Evolutionary conservation across 30 jellyfish, hydroid and myxozoan species (phyloP), one percentile per base, ranked within the genome.

Genomic region (Calvadosia cruxmelitensis): DNA sequence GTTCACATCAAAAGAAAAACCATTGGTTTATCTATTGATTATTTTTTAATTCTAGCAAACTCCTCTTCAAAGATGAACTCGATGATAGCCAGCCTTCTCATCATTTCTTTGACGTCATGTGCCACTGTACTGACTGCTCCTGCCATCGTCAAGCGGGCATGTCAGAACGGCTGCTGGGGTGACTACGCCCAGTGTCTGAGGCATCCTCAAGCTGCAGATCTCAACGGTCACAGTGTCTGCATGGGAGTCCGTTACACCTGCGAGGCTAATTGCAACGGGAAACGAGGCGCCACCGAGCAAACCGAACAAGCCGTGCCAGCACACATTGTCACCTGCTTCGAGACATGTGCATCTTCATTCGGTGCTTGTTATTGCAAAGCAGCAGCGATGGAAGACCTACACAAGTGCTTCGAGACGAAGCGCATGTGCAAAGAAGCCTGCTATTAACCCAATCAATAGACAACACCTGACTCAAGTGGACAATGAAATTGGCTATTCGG

Each of bases 91-190:
- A n/a, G n/a, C n/a, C n/a, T n/a, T n/a, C n/a, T n/a, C n/a, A n/a
- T n/a, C n/a, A n/a, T n/a, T n/a, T n/a, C n/a, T n/a, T n/a, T n/a
- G n/a, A n/a, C n/a, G n/a, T n/a, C n/a, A n/a, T n/a, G n/a, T n/a
- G n/a, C n/a, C n/a, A n/a, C n/a, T n/a, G n/a, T n/a, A n/a, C n/a
- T n/a, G n/a, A n/a, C n/a, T n/a, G n/a, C n/a, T n/a, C n/a, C n/a
- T n/a, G n/a, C n/a, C n/a, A n/a, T n/a, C 20, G 57, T 42, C 20
- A 42, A 42, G 20, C 57, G 57, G 57, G 57, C 57, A 42, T 42
- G 57, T 42, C 57, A 42, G 20, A 42, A 42, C 20, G 57, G 57
- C 10, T 42, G 57, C 57, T 42, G 57, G 57, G 57, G 57, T 42
- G 57, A 42, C 57, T 42, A 42, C 57, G 57, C 57, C 20, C 57